phyloP scores from a whole-genome alignment of 2,888 invertebrate species.

The Fragum whitleyi region DNA sequence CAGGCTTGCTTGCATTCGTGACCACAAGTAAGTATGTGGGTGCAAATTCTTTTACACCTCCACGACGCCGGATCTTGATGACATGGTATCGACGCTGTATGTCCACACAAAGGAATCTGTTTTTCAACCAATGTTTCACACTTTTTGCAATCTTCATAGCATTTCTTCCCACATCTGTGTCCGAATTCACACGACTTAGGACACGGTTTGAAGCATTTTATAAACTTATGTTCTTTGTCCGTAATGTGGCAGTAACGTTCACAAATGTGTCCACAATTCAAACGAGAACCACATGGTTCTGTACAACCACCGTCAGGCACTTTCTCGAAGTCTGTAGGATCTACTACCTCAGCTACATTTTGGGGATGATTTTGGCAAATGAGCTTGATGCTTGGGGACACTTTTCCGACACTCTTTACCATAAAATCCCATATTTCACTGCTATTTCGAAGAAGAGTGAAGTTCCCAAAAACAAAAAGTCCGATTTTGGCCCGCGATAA shows the following conservation, averaged over 20 bases:
- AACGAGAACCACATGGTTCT: slow-evolving; percentile 60
- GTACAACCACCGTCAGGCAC: slow-evolving; percentile 70
- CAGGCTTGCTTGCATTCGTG: slow-evolving; percentile 70
- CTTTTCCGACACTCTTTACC: slow-evolving; percentile 38
- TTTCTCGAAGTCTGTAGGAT: slow-evolving; percentile 64
- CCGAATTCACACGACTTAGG: slow-evolving; percentile 44
- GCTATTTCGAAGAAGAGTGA: slow-evolving; percentile 46
- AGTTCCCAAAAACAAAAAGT: slow-evolving; percentile 83
- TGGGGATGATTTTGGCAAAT: slow-evolving; percentile 77
- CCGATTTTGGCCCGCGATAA: slow-evolving; percentile 83
- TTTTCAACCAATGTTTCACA: slow-evolving; percentile 72
- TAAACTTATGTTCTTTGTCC: slow-evolving; percentile 86
- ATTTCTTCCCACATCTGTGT: slow-evolving; percentile 83
- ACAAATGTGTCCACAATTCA: slow-evolving; percentile 76
- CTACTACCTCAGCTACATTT: slow-evolving; percentile 39
- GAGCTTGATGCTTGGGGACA: slow-evolving; percentile 49
- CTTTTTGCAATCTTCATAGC: slow-evolving; percentile 85
- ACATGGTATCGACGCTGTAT: slow-evolving; percentile 75
- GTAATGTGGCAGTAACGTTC: slow-evolving; percentile 65
- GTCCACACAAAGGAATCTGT: slow-evolving; percentile 75
- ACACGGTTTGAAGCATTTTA: slow-evolving; percentile 71
- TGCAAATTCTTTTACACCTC: slow-evolving; percentile 74
- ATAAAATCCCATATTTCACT: slow-evolving; percentile 67
- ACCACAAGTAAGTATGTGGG: slow-evolving; percentile 84
- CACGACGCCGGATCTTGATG: slow-evolving; percentile 57